Evolutionary conservation across 2,113 vertebrate genomes (phyloP).

Genomic region (Mesoclemmys tuberculata): DNA sequence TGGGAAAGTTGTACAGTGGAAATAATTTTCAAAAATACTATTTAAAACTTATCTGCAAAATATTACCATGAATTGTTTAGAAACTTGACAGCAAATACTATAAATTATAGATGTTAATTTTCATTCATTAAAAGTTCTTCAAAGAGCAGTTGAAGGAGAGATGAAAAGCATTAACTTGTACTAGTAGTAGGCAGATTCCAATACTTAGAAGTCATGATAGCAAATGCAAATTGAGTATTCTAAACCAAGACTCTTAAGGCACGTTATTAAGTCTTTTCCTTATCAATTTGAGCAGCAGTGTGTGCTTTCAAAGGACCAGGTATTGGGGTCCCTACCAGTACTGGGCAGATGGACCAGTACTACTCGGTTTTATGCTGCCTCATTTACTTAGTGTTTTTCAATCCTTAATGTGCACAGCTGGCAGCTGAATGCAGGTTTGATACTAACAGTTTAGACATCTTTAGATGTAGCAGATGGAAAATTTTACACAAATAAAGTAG

Average conservation of each 20-base stretch:
- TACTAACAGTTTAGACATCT: conserved; percentile 92
- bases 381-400: conserved; percentile 89
- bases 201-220: conserved; percentile 79
- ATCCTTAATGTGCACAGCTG: conserved; percentile 91
- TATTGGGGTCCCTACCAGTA: conserved; percentile 81
- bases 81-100: conserved; percentile 73
- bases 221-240: conserved; percentile 77
- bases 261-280: conserved; percentile 76
- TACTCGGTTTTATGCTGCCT: conserved; percentile 86
- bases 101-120: conserved; percentile 76
- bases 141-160: conserved; percentile 77
- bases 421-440: conserved; percentile 91
- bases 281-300: conserved; percentile 75
- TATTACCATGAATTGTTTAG: conserved; percentile 73
- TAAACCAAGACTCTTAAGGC: conserved; percentile 75
- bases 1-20: conserved; percentile 42
- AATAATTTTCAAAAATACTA: conserved; percentile 62
- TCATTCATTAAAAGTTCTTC: conserved; percentile 78
- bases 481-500: conserved; percentile 92
- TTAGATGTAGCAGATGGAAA: conserved; percentile 92
- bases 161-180: conserved; percentile 76
- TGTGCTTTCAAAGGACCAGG: conserved; percentile 82
- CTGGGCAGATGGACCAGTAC: conserved; percentile 89
- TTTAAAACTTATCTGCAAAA: conserved; percentile 69
- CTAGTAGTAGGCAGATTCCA: conserved; percentile 70